Percentiles rank a stretch among this genome's conserved stretches.
phyloP scores from a whole-genome alignment of 2,888 invertebrate genomes.

The Lepidocyrtoides sp. region DNA sequence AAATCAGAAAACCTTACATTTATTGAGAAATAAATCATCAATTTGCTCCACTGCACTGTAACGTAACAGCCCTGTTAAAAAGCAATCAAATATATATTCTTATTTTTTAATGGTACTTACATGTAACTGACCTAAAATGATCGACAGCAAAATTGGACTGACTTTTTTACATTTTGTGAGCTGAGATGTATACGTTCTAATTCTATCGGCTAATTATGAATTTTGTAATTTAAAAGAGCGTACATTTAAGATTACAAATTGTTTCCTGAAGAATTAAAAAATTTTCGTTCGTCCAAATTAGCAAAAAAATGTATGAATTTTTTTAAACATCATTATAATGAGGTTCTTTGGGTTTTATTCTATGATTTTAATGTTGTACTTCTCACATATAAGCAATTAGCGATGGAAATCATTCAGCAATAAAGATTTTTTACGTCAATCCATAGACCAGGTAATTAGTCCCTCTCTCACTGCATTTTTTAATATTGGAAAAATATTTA shows the following conservation, averaged over 20 bases:
- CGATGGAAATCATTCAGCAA: conserved; percentile 10
- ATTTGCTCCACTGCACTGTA: too few relatives aligned
- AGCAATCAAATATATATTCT: too few relatives aligned
- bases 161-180: too few relatives aligned
- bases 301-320: not conserved
- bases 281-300: not conserved
- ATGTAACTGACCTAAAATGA: too few relatives aligned
- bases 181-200: too few relatives aligned
- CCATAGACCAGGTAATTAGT: conserved; percentile 1
- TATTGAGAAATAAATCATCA: too few relatives aligned
- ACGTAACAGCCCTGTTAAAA: too few relatives aligned
- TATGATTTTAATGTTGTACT: not conserved
- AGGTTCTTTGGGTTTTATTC: not conserved
- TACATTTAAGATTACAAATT: not conserved
- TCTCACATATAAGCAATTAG: not conserved
- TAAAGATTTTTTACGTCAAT: not conserved
- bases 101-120: too few relatives aligned
- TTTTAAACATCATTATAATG: not conserved
- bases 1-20: too few relatives aligned
- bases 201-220: too few relatives aligned
- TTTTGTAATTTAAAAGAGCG: too few relatives aligned
- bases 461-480: not conserved
- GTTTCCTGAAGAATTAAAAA: not conserved
- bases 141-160: too few relatives aligned
- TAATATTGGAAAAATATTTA: not conserved